Base-by-base conservation (phyloP, 2,888 invertebrate species). In the Drosophila melanosoma region DNA sequence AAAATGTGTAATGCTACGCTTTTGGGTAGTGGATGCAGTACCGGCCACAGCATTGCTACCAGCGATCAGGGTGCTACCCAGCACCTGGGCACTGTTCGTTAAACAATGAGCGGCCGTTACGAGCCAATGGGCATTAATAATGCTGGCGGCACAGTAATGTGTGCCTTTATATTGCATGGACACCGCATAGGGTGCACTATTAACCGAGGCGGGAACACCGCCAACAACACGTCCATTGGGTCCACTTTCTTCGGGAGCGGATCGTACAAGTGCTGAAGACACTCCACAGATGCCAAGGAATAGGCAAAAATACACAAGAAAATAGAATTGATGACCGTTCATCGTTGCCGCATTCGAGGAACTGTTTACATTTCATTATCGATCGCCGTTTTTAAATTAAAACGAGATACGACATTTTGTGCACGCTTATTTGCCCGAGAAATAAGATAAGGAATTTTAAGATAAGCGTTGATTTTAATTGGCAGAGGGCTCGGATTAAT, bases 71-170 rank as follows among this genome's bases (percentile, higher is more conserved):
- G 74, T 82, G 17, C 91, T 91, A 6, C 75, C 81, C 26, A 90
- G 74, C 2, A 91, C 91, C 59, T 89, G 81, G 1, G 62, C 68
- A 0, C 81, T 69, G 17, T 87, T 87, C 26, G 74, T 75, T 36
- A 92, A 58, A 53, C 92, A 92, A 72, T 93, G 93, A 2, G 92
- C 92, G 2, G 92, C 93, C 0, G 92, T 93, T 0, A 92, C 74
- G 35, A 92, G 67, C 93, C 93, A 92, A 69, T 92, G 83, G 26
- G 77, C 52, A 57, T 90, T 92, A 4, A 92, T 12, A 36, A 92
- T 91, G 59, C 89, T 90, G 1, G 92, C 92, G 3, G 89, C 93
- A 33, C 92, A 92, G 67, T 91, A 92, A 56, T 92, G 93, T 2
- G 86, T 82, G 2, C 77, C 67, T 7, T 76, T 63, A 23, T 87